Conservation (phyloP, 2,113 vertebrate species). For the Pomatostomus ruficeps region DNA sequence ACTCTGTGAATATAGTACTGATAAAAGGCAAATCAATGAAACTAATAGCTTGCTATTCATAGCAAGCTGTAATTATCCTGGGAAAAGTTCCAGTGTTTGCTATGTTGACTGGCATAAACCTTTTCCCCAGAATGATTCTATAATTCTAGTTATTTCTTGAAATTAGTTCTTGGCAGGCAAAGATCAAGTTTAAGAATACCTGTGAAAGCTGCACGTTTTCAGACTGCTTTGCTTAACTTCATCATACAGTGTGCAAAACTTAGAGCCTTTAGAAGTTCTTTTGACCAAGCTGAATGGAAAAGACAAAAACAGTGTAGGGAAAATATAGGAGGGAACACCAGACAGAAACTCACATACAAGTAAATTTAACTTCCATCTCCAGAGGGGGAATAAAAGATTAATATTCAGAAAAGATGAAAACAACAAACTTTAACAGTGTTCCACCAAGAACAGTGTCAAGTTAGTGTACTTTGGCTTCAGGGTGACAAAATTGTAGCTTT, state of each 20-base stretch:
- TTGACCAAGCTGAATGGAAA: background rate
- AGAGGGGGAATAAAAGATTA: background rate
- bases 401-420: background rate
- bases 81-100: background rate
- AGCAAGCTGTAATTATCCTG: background rate
- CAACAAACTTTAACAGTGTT: background rate
- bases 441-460: background rate
- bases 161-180: background rate
- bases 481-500: background rate
- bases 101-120: background rate
- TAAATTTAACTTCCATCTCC: background rate
- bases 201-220: background rate
- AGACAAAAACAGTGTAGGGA: fast-evolving
- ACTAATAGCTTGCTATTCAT: background rate
- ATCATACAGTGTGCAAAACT: background rate
- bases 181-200: background rate
- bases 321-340: background rate
- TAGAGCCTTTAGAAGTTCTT: background rate
- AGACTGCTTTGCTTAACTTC: background rate
- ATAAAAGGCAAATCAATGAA: background rate
- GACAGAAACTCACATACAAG: background rate
- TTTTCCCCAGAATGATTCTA: background rate
- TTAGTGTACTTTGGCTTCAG: fast-evolving
- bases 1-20: background rate
- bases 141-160: background rate